A percentile compares a stretch with the other conserved stretches of the same genome.
phyloP scores from a whole-genome alignment of 2,797 vertebrate species.

The Gymnothorax javanicus region DNA sequence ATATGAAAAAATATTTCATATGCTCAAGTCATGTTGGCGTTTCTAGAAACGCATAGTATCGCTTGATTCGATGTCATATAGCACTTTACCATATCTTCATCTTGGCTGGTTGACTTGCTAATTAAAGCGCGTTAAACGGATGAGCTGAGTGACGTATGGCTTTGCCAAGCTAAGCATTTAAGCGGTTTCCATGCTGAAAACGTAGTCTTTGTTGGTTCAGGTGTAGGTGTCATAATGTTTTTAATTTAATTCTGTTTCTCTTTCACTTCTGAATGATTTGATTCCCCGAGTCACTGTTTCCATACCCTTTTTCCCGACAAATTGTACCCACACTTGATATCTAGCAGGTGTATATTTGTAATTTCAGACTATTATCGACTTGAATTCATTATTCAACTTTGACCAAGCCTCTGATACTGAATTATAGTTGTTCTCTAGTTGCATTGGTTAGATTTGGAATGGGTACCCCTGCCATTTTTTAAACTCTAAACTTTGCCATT shows the following conservation, averaged over 20 bases:
- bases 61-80: neutral
- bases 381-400: neutral
- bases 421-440: neutral
- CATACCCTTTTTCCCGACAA: neutral
- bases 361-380: neutral
- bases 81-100: neutral
- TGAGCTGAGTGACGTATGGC: slow-evolving; percentile 1
- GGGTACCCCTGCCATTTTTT: too few relatives aligned
- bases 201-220: neutral
- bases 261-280: neutral
- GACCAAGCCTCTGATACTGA: neutral
- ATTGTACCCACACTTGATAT: neutral
- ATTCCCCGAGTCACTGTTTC: neutral
- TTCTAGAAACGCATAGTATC: neutral
- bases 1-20: neutral
- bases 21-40: neutral
- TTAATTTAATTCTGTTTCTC: neutral
- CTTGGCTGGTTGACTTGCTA: neutral
- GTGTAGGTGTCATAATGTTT: neutral
- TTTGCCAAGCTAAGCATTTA: neutral
- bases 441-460: neutral
- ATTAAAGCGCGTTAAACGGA: neutral
- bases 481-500: neutral
- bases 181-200: neutral
- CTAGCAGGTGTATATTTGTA: neutral